These are phyloP conservation scores for Synanthedon tipuliformis DNA, from an alignment of 2,888 invertebrate species.

Conservation along the genomic window DNA sequence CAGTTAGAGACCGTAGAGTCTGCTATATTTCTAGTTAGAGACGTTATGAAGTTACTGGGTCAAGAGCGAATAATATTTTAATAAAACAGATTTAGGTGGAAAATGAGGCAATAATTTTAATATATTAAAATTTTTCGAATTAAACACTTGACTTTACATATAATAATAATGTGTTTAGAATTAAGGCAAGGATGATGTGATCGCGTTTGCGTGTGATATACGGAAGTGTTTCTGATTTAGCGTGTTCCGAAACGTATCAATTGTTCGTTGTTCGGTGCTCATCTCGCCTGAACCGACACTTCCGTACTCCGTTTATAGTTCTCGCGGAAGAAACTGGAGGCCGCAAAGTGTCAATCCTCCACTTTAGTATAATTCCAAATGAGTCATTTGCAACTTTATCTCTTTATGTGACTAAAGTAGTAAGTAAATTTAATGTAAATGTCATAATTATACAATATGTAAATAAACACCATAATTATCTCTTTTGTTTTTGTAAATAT, in stretches of 20 bases:
- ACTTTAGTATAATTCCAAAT: background rate
- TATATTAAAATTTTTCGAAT: background rate
- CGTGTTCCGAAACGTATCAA: background rate
- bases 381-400: no score
- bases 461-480: no score
- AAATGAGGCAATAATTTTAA: background rate
- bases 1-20: background rate
- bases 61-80: background rate
- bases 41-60: background rate
- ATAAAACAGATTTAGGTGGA: background rate
- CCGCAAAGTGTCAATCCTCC: constrained; percentile 9
- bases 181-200: no score
- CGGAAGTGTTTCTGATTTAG: background rate
- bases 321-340: constrained; percentile 54
- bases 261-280: constrained; percentile 12
- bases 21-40: background rate
- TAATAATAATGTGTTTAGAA: no score
- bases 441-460: no score
- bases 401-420: no score
- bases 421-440: no score
- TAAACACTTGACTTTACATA: no score
- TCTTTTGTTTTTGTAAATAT: no score
- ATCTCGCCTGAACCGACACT: constrained; percentile 22
- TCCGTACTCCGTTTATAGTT: constrained; percentile 60
- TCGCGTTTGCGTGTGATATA: background rate